These are phyloP conservation scores for Hypotaenidia okinawae DNA, from an alignment of 2,797 vertebrate species.

Conservation along the genomic window DNA sequence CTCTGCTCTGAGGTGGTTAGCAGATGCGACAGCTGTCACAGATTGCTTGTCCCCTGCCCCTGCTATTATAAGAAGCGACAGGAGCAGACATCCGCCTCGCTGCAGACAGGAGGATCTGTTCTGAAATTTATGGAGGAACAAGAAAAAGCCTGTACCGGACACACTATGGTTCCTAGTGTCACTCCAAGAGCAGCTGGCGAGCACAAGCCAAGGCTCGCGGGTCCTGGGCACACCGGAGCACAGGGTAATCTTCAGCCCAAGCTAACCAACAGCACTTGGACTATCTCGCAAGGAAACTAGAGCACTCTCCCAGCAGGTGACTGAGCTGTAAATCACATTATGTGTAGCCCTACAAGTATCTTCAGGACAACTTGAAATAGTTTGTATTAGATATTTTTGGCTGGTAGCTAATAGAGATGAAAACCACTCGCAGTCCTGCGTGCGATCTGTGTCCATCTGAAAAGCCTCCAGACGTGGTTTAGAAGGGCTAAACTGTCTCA, in stretches of 20 bases:
- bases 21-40: conserved; percentile 49
- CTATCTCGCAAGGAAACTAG: conserved; percentile 43
- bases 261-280: conserved; percentile 31
- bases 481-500: neutral
- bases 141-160: conserved; percentile 32
- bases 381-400: neutral
- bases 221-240: neutral
- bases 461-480: neutral
- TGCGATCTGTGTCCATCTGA: neutral
- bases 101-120: conserved; percentile 33
- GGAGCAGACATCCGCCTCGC: neutral
- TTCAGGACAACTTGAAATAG: neutral
- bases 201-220: neutral
- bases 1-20: neutral
- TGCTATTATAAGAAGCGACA: neutral
- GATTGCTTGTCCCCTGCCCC: neutral
- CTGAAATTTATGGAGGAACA: conserved; percentile 45
- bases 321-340: conserved; percentile 33
- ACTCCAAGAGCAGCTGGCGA: neutral
- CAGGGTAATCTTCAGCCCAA: neutral
- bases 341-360: neutral
- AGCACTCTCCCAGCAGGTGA: conserved; percentile 23
- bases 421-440: neutral
- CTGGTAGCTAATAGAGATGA: neutral
- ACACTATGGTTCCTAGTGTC: conserved; percentile 31